phyloP scores from a whole-genome alignment of 2,888 invertebrate genomes.

The Caenorhabditis afra region DNA sequence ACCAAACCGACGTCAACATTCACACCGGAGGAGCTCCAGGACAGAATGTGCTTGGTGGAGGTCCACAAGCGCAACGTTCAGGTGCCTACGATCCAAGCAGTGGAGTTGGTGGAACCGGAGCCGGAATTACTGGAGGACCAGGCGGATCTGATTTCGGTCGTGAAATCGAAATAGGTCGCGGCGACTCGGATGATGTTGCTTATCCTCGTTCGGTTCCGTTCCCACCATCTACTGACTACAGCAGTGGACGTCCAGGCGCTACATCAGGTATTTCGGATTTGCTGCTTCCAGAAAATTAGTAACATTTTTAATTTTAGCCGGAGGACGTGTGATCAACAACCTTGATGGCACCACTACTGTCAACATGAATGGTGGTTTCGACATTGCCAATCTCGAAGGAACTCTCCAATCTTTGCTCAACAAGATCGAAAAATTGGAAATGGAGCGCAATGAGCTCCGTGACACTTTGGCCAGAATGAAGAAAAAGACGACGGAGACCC shows the following conservation, averaged over 20 bases:
- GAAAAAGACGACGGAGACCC: conserved; percentile 78
- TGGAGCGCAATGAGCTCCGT: conserved; percentile 78
- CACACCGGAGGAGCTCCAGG: conserved; percentile 42
- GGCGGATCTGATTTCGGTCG: conserved; percentile 65
- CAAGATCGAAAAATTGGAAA: conserved; percentile 77
- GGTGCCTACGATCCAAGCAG: conserved; percentile 54
- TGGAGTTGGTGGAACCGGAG: conserved; percentile 51
- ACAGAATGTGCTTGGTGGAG: conserved; percentile 43
- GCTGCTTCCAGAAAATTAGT: neutral
- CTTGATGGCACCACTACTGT: conserved; percentile 66
- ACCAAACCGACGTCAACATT: conserved; percentile 35
- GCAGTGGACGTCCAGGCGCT: conserved; percentile 53
- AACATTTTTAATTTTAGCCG: conserved; percentile 28
- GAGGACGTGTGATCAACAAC: conserved; percentile 60
- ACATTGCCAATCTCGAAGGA: conserved; percentile 74
- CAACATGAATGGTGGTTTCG: conserved; percentile 71
- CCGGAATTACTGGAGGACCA: conserved; percentile 66
- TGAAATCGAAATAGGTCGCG: conserved; percentile 67
- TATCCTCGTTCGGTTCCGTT: conserved; percentile 75
- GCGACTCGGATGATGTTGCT: conserved; percentile 65
- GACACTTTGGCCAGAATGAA: conserved; percentile 78
- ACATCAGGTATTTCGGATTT: conserved; percentile 38
- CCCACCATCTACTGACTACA: conserved; percentile 70
- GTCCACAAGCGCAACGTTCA: conserved; percentile 46
- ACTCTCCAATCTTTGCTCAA: conserved; percentile 75